Conservation (phyloP, 2,888 invertebrate genomes). For the Lapara coniferarum region DNA sequence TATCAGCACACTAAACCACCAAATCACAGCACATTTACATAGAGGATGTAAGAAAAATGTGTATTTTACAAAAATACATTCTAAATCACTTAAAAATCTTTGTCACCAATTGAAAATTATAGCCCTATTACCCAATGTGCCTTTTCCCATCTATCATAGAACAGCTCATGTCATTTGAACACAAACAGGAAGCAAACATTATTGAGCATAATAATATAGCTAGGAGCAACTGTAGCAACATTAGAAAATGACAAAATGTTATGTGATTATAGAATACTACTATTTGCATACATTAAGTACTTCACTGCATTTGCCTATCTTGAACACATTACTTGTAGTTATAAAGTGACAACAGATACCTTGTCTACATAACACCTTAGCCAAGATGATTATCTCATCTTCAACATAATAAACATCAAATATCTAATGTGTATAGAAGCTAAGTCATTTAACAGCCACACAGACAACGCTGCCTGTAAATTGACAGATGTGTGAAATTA, state of each 20-base stretch:
- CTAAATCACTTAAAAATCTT: constrained; percentile 28
- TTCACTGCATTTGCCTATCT: neutral
- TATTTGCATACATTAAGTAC: too few relatives aligned
- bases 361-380: too few relatives aligned
- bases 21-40: constrained; percentile 45
- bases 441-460: constrained; percentile 15
- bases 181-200: constrained; percentile 34
- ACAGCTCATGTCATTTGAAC: constrained; percentile 21
- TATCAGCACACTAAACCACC: constrained; percentile 32
- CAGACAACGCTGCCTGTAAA: constrained; percentile 18
- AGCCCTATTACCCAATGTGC: neutral
- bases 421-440: neutral
- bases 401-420: neutral
- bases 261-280: neutral
- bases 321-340: neutral
- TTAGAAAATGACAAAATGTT: constrained; percentile 1
- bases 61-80: constrained; percentile 49
- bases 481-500: constrained; percentile 41
- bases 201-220: constrained; percentile 40
- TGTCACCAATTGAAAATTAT: constrained; percentile 11
- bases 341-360: neutral
- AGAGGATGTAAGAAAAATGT: constrained; percentile 30
- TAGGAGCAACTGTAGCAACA: neutral
- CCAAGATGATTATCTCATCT: too few relatives aligned
- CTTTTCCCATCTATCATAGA: constrained; percentile 7